These are phyloP conservation scores for Panopea generosa DNA, from an alignment of 2,888 invertebrate species.

Conservation along the genomic window DNA sequence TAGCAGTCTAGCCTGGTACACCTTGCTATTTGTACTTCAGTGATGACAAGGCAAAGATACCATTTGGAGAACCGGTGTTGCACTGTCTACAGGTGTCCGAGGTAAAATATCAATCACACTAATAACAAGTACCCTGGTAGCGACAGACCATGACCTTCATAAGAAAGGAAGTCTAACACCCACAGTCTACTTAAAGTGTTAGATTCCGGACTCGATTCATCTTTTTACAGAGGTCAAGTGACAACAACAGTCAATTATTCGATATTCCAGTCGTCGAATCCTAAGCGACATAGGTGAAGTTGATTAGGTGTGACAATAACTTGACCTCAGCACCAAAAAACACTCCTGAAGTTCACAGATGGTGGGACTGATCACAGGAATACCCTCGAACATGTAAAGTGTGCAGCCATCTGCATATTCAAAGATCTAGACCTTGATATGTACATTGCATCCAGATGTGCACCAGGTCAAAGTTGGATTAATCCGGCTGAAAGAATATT, in stretches of 20 bases:
- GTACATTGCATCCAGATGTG: constrained; percentile 33
- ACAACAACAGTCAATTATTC: constrained; percentile 4
- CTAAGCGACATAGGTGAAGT: constrained; percentile 18
- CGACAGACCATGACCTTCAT: constrained; percentile 48
- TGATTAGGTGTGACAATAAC: background rate
- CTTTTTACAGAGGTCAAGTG: constrained; percentile 35
- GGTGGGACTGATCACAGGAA: constrained; percentile 38
- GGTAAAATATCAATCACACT: constrained; percentile 31
- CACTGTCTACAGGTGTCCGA: constrained; percentile 39
- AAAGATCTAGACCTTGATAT: constrained; percentile 37
- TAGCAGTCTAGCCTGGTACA: constrained; percentile 4
- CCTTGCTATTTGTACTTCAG: constrained; percentile 8
- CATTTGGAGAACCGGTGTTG: constrained; percentile 39
- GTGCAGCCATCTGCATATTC: constrained; percentile 36
- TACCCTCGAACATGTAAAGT: constrained; percentile 26
- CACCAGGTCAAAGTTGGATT: constrained; percentile 45
- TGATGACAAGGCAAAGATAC: constrained; percentile 52
- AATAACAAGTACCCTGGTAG: constrained; percentile 13
- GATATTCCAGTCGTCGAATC: constrained; percentile 25
- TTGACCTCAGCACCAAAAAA: background rate
- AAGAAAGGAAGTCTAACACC: constrained; percentile 23
- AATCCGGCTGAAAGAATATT: constrained; percentile 47
- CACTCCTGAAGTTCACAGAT: constrained; percentile 33
- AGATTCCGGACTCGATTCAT: constrained; percentile 15
- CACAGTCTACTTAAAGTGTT: constrained; percentile 17